A percentile compares a stretch with the other conserved stretches of the same genome.
Conservation (phyloP, 1,140 invertebrate species). For the Dryas iulia region DNA sequence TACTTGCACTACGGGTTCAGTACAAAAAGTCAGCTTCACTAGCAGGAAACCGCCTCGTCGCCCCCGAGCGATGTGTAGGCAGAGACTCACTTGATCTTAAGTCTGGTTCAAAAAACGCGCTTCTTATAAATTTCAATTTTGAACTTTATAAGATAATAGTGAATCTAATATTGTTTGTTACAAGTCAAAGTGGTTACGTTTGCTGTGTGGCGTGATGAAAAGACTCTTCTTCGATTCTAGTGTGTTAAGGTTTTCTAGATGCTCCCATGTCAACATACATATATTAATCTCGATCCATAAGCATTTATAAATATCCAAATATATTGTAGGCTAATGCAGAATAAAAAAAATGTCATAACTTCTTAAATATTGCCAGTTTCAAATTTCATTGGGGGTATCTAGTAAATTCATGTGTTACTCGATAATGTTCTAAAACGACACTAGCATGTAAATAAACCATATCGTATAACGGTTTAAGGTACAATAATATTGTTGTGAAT, state of each 20-base stretch:
- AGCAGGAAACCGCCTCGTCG: slow-evolving; percentile 67
- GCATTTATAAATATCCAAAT: background rate
- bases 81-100: slow-evolving; percentile 24
- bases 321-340: background rate
- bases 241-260: background rate
- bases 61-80: slow-evolving; percentile 71
- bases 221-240: background rate
- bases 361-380: background rate
- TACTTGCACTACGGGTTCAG: slow-evolving; percentile 84
- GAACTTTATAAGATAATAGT: background rate
- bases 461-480: slow-evolving; percentile 32
- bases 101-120: background rate
- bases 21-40: slow-evolving; percentile 81
- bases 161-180: background rate
- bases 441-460: slow-evolving; percentile 36
- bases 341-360: background rate
- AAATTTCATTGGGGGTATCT: background rate
- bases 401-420: background rate
- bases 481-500: slow-evolving; percentile 32
- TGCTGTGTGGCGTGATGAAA: background rate
- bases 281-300: background rate
- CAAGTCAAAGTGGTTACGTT: background rate
- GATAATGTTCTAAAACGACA: slow-evolving; percentile 4
- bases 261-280: background rate
- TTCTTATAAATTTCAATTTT: background rate